phyloP scores from a whole-genome alignment of 2,888 invertebrate species.

The Perithous albicinctus region DNA sequence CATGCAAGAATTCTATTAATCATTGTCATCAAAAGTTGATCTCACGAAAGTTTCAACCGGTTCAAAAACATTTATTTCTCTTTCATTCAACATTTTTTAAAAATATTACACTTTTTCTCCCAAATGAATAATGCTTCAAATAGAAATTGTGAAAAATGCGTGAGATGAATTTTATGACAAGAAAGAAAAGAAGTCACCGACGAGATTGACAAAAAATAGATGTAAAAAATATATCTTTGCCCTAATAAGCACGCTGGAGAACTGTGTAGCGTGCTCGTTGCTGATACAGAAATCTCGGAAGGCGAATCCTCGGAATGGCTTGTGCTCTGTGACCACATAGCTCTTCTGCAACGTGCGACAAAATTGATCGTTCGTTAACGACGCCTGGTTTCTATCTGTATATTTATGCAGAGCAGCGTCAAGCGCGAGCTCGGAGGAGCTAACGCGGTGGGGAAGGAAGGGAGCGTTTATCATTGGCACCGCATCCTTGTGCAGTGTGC shows the following conservation, averaged over 20 bases:
- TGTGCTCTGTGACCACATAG: not conserved
- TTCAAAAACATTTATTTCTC: no score
- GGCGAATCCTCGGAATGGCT: not conserved
- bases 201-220: no score
- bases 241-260: conserved; percentile 18
- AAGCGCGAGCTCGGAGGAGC: conserved; percentile 5
- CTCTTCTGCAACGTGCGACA: conserved; percentile 29
- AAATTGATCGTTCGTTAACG: conserved; percentile 63
- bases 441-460: conserved; percentile 1
- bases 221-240: no score
- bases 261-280: not conserved
- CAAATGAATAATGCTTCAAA: no score
- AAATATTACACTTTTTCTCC: no score
- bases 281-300: not conserved
- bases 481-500: conserved; percentile 56
- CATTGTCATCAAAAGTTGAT: no score
- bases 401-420: conserved; percentile 39
- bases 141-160: no score
- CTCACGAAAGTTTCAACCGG: no score
- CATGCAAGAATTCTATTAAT: no score
- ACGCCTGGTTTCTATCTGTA: conserved; percentile 45
- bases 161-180: no score
- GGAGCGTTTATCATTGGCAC: conserved; percentile 65
- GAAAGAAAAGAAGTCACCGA: no score
- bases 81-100: no score